phyloP scores from a whole-genome alignment of 2,113 vertebrate genomes.

The Cyanocitta stelleri region DNA sequence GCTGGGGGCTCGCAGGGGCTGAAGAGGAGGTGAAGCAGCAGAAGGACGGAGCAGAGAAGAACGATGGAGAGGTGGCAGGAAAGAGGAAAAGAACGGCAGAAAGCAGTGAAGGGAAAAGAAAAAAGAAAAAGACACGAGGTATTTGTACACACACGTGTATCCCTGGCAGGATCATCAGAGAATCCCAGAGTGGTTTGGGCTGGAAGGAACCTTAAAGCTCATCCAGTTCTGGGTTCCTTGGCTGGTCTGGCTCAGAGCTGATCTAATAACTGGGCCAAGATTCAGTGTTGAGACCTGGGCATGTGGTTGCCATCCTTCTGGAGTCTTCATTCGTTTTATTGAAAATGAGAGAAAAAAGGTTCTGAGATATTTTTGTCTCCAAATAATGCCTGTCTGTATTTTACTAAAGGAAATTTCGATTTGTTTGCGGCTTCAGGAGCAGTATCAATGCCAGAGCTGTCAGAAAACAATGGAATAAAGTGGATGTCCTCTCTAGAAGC shows the following conservation, averaged over 20 bases:
- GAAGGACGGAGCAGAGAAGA: not conserved
- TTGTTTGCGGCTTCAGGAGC: slow-evolving; percentile 4
- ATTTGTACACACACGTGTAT: accelerated
- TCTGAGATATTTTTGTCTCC: not conserved
- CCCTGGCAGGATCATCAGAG: too few relatives aligned
- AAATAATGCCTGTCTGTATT: not conserved
- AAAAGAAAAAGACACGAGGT: slow-evolving; percentile 61
- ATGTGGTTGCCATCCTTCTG: not conserved
- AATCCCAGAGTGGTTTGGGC: not conserved
- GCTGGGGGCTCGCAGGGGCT: not conserved
- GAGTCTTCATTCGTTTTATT: not conserved
- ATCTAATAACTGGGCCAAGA: not conserved
- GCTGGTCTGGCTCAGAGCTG: not conserved
- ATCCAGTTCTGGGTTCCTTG: not conserved
- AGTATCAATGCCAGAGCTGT: not conserved
- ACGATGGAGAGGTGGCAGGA: not conserved
- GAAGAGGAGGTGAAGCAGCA: not conserved
- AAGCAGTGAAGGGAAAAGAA: slow-evolving; percentile 1
- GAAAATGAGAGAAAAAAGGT: not conserved
- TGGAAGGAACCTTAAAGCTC: not conserved
- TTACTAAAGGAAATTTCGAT: not conserved
- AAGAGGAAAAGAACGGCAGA: slow-evolving; percentile 59
- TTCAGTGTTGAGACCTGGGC: not conserved
- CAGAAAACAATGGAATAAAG: slow-evolving; percentile 68
- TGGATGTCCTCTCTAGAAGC: slow-evolving; percentile 84